Evolutionary conservation across 2,113 vertebrate species (phyloP).

Genomic region (Myiopsitta monachus): DNA sequence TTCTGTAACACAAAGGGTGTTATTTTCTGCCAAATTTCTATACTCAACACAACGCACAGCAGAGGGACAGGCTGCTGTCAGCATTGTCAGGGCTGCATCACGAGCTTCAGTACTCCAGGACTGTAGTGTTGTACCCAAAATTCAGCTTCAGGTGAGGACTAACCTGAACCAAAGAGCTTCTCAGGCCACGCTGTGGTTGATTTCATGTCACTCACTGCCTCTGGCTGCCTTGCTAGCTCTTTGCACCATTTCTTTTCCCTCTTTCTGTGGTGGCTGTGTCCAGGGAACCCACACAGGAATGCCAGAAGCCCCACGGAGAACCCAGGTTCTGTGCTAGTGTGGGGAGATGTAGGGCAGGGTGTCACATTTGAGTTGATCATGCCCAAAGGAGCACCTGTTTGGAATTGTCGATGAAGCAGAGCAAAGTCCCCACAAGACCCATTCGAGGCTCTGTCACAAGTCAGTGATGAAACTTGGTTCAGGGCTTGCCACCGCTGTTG

Average conservation of each 20-base stretch:
- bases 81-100: too few relatives aligned
- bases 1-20: neutral
- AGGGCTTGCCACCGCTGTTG: neutral
- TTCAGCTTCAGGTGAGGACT: neutral
- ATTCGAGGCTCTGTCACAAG: neutral
- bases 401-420: neutral
- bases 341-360: neutral
- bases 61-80: neutral
- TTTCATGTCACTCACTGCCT: neutral
- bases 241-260: neutral
- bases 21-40: neutral
- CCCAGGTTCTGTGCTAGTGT: neutral
- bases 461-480: neutral
- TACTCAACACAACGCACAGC: neutral
- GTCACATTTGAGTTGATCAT: neutral
- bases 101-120: neutral
- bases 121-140: neutral
- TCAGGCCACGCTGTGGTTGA: accelerated
- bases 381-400: neutral
- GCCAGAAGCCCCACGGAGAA: accelerated
- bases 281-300: accelerated
- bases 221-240: neutral
- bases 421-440: neutral
- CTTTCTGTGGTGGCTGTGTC: neutral
- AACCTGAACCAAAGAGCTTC: neutral